Evolutionary conservation across 2,888 invertebrate genomes (phyloP), one percentile per base, ranked within the genome.

Genomic region (Plebejus argus): DNA sequence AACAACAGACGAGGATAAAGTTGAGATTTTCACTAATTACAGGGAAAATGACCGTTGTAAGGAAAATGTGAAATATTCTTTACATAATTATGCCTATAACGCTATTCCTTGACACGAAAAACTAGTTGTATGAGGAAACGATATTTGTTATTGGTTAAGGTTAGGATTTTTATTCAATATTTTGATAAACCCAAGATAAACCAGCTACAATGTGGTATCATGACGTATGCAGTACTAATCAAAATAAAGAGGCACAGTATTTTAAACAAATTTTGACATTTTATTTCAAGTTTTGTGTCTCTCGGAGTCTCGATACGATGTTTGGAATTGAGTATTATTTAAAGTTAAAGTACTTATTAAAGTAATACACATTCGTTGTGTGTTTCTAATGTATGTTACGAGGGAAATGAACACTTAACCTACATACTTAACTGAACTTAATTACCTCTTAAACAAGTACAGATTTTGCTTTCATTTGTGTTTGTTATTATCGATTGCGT

Each of bases 31-130:
- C 10, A n/a, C 39, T 35, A 4, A 45, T 20, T 12, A 71, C 33
- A 28, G 28, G 23, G 45, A 20, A 28, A 28, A 45, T 72, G 45
- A 39, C 45, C 49, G 28, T 15, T 49, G 45, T 28, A 18, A 74
- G 53, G 74, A 53, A 49, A 74, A 74, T 74, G 18, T 49, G 15
- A 28, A 53, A 74, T 74, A 49, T 74, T 74, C 49, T 74, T 74
- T 74, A n/a, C n/a, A n/a, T n/a, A 53, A 53, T 53, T 53, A 49
- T 28, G 74, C 74, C n/a, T 72, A 45, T 45, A 15, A 45, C 23
- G 18, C 20, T 72, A 12, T 49, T 72, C 72, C 74, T 74, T 74
- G 74, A 74, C 74, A 74, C 23, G 15, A 74, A 49, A 49, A 72
- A 45, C 45, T 45, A 23, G 72, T 28, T 18, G 28, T 53, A 28